These are phyloP conservation scores for Sula dactylatra DNA, from an alignment of 2,113 vertebrate species.

Conservation along the genomic window DNA sequence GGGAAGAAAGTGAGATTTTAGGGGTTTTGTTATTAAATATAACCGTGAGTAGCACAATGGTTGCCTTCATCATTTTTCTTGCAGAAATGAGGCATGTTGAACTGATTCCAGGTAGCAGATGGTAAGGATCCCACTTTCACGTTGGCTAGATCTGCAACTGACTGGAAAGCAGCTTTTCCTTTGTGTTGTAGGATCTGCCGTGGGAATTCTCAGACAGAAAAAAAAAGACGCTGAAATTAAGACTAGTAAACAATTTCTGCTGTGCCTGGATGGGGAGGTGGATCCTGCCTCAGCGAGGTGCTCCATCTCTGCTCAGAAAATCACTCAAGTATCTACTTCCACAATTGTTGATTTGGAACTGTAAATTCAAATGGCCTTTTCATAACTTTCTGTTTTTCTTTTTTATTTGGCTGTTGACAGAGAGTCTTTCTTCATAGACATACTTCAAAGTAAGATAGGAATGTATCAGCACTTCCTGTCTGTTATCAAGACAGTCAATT, in stretches of 20 bases:
- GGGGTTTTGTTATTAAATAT: not conserved
- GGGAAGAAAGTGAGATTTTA: not conserved
- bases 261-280: not conserved
- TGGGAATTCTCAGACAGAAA: not conserved
- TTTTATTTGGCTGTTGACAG: not conserved
- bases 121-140: not conserved
- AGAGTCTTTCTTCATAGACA: not conserved
- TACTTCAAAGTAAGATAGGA: not conserved
- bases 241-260: not conserved
- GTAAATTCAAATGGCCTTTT: not conserved
- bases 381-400: not conserved
- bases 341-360: not conserved
- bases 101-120: constrained; percentile 40
- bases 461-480: not conserved
- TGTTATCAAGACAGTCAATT: not conserved
- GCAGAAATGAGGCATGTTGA: not conserved
- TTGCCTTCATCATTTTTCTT: not conserved
- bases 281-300: not conserved
- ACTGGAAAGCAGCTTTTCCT: constrained; percentile 2
- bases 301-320: not conserved
- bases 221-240: not conserved
- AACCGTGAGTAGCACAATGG: not conserved
- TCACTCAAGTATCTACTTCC: not conserved
- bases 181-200: not conserved
- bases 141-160: not conserved